Conservation (phyloP, 2,113 vertebrate species). For the Anoura caudifer region DNA sequence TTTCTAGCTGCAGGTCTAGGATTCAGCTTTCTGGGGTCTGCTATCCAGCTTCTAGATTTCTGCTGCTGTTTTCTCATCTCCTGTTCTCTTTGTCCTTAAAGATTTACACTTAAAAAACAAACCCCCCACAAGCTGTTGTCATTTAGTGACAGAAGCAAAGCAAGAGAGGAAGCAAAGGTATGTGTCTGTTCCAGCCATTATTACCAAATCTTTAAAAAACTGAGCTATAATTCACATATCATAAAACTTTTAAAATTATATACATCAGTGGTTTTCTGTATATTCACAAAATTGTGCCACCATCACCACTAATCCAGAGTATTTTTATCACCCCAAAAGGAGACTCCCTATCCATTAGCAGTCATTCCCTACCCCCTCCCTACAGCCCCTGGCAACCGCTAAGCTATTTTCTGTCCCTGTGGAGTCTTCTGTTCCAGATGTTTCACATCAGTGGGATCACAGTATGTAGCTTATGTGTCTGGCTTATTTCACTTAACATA, state of each 20-base stretch:
- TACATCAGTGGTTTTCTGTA: neutral
- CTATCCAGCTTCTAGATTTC: neutral
- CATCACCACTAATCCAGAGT: neutral
- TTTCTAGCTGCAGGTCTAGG: neutral
- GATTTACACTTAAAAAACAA: neutral
- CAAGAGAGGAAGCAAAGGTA: neutral
- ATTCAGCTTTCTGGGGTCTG: neutral
- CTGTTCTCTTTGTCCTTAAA: neutral
- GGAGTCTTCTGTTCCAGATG: neutral
- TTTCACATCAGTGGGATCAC: neutral
- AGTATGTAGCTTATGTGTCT: neutral
- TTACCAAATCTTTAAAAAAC: constrained; percentile 15
- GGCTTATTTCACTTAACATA: neutral
- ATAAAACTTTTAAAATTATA: neutral
- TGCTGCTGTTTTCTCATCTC: neutral
- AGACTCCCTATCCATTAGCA: neutral
- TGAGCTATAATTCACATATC: neutral
- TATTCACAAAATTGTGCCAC: neutral
- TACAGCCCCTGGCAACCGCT: neutral
- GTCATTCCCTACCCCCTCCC: neutral
- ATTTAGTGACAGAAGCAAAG: neutral
- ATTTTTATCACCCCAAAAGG: neutral
- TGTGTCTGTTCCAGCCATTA: neutral
- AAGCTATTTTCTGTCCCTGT: neutral
- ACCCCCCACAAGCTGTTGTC: neutral